Evolutionary conservation across 1,140 invertebrate genomes (phyloP), one percentile per base, ranked within the genome.

Genomic region (Stegodyphus mimosarum): DNA sequence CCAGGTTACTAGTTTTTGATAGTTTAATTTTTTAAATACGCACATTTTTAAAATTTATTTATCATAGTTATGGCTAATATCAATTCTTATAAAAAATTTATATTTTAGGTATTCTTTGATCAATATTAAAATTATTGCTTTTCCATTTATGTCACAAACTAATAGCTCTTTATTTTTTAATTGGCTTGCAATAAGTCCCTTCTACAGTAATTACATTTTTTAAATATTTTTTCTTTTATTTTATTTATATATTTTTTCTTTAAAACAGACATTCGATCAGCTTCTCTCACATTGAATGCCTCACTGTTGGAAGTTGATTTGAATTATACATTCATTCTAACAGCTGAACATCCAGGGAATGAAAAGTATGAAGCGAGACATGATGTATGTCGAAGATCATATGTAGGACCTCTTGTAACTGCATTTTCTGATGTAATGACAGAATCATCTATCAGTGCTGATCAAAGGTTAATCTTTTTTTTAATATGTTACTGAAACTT

Each of bases 241-340:
- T 69, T 48, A 17, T 69, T 17, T 60, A 60, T 60, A 60, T 60
- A 33, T 60, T 10, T 10, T 5, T 60, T 60, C 55, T 60, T 5
- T 50, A 5, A 50, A 18, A 50, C 33, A 86, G 83, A 18, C 2
- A 66, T 72, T 13, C 71, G 75, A 33, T 66, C 83, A 63, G 63
- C 76, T 10, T 71, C 78, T 10, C 74, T 87, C n/a, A 72, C 79
- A 48, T 52, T 87, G 13, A 55, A 77, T 72, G n/a, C 67, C 9
- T 73, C 69, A 7, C 18, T 76, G n/a, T 67, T 87, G 73, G 51
- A 87, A 64, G 64, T 87, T 9, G 66, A 77, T 17, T 51, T 66
- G 48, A n/a, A 51, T 50, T 87, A 87, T 51, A 83, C 50, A 6
- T 87, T 87, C 67, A 69, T 83, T 51, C 50, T 87, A 7, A 77